Evolutionary conservation across 2,888 invertebrate species (phyloP).

Genomic region (Luffia ferchaultella): DNA sequence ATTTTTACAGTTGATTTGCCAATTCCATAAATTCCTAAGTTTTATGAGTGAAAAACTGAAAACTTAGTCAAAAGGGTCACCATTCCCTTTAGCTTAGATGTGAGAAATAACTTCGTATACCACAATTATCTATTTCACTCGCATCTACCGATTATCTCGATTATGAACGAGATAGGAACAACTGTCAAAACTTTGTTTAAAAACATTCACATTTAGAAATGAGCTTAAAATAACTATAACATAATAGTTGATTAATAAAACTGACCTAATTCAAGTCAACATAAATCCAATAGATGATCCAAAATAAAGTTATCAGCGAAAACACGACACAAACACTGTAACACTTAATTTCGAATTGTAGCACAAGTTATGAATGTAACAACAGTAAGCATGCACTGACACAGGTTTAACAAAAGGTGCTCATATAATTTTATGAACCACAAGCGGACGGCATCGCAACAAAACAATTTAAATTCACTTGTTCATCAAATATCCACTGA

Average conservation of each 20-base stretch:
- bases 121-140: constrained; percentile 1
- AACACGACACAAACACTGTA: constrained; percentile 50
- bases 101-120: constrained; percentile 27
- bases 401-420: constrained; percentile 26
- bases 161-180: constrained; percentile 26
- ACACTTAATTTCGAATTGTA: constrained; percentile 18
- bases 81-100: no score
- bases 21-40: no score
- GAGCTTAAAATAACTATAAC: neutral
- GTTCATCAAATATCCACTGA: constrained; percentile 42
- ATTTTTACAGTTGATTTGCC: no score
- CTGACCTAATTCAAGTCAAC: constrained; percentile 55
- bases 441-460: constrained; percentile 30
- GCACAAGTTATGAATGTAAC: constrained; percentile 31
- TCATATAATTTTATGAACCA: constrained; percentile 43
- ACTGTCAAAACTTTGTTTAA: constrained; percentile 17
- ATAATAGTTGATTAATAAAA: constrained; percentile 10
- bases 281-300: constrained; percentile 57
- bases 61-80: no score
- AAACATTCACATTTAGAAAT: constrained; percentile 29
- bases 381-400: constrained; percentile 41
- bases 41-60: no score
- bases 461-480: neutral
- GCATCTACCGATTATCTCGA: neutral
- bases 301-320: constrained; percentile 40